Evolutionary conservation across 2,888 invertebrate genomes (phyloP).

Genomic region (Sepioteuthis lessoniana): DNA sequence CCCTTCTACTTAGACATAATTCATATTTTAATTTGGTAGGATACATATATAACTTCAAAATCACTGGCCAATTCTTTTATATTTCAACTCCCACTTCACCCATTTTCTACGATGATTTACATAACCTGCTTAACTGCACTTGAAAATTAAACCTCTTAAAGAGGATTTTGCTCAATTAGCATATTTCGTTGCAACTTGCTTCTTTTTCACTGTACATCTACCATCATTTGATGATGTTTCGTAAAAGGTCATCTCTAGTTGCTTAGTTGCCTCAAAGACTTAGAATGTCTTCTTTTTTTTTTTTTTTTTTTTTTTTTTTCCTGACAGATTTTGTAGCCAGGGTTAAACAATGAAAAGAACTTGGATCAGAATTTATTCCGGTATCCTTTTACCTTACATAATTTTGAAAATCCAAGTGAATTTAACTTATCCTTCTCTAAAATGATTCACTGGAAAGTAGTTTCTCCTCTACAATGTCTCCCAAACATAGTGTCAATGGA

Average conservation of each 20-base stretch:
- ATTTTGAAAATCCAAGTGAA: too few relatives aligned
- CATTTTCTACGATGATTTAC: background rate
- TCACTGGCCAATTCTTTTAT: background rate
- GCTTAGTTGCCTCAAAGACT: background rate
- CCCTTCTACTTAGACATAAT: background rate
- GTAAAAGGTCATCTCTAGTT: background rate
- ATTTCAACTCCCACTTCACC: background rate
- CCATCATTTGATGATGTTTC: background rate
- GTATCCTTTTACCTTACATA: too few relatives aligned
- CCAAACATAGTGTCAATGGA: too few relatives aligned
- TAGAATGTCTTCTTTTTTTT: background rate
- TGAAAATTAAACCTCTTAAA: background rate
- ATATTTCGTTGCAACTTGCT: background rate
- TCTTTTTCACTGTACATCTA: background rate
- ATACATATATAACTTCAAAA: too few relatives aligned
- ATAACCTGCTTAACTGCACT: background rate
- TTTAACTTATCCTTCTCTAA: too few relatives aligned
- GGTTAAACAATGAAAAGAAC: background rate
- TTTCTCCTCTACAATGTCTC: too few relatives aligned
- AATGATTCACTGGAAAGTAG: background rate
- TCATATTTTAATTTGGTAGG: too few relatives aligned
- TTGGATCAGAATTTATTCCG: background rate
- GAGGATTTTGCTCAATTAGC: background rate
- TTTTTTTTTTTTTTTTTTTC: background rate
- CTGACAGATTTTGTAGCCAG: background rate